Evolutionary conservation across 2,113 vertebrate genomes (phyloP).

Genomic region (Mirounga angustirostris): DNA sequence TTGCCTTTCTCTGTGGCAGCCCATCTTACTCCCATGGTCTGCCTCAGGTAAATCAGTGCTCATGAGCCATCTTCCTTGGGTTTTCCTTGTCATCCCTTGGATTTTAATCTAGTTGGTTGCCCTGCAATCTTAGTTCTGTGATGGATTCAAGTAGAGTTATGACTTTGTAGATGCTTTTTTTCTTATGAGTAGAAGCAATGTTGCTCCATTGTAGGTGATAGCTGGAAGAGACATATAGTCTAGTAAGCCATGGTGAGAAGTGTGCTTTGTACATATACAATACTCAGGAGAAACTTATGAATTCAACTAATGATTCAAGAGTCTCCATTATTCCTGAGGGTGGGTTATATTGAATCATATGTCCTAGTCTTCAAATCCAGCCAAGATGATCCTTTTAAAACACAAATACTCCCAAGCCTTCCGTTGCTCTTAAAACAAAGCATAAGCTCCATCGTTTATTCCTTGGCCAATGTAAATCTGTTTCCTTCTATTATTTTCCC

Average conservation of each 20-base stretch:
- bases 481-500: accelerated
- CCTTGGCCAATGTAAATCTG: accelerated
- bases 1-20: too few relatives aligned
- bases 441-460: background rate
- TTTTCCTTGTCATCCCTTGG: background rate
- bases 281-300: background rate
- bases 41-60: accelerated
- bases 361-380: background rate
- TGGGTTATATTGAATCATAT: background rate
- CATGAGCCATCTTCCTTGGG: accelerated
- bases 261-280: background rate
- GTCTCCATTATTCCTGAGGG: background rate
- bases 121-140: background rate
- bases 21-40: too few relatives aligned
- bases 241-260: background rate
- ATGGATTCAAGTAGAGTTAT: background rate
- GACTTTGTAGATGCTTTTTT: background rate
- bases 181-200: background rate
- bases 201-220: background rate
- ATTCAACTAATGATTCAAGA: background rate
- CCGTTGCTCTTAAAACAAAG: background rate
- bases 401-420: background rate
- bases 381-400: background rate
- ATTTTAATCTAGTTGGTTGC: background rate
- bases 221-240: background rate